These are phyloP conservation scores for Pagrus major DNA, from an alignment of 2,113 vertebrate genomes.

Conservation along the genomic window DNA sequence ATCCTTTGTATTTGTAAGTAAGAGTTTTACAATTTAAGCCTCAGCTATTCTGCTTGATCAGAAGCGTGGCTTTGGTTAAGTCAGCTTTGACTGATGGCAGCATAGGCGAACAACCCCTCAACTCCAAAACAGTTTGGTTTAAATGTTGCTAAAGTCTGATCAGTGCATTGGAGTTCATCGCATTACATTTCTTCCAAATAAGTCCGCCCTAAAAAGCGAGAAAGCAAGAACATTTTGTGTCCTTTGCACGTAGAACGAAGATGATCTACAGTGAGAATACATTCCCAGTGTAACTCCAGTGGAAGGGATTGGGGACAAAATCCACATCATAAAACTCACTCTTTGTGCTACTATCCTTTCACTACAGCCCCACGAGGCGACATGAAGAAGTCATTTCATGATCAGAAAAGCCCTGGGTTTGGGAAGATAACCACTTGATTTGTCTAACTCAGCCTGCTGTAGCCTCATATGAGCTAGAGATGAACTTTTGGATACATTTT, in stretches of 20 bases:
- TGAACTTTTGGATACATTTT: no score
- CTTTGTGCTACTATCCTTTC: background rate
- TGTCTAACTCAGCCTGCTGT: no score
- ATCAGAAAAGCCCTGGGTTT: no score
- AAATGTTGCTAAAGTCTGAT: background rate
- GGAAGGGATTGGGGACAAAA: background rate
- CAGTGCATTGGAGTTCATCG: background rate
- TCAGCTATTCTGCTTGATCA: background rate
- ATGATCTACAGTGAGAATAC: background rate
- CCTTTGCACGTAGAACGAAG: background rate
- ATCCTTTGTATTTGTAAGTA: no score
- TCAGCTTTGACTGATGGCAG: background rate
- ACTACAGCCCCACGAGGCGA: background rate
- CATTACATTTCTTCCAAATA: background rate
- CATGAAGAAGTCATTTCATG: no score
- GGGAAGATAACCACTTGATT: no score
- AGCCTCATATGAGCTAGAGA: no score
- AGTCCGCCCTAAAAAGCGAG: background rate
- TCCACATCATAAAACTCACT: background rate
- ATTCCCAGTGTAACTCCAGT: constrained; percentile 1
- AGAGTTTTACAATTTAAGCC: background rate
- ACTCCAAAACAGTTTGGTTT: background rate
- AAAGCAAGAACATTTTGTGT: background rate
- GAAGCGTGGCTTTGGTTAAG: background rate
- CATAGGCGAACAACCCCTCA: background rate